A percentile compares a stretch with the other conserved stretches of the same genome.
phyloP scores from a whole-genome alignment of 2,113 vertebrate species.

The Uria aalge region DNA sequence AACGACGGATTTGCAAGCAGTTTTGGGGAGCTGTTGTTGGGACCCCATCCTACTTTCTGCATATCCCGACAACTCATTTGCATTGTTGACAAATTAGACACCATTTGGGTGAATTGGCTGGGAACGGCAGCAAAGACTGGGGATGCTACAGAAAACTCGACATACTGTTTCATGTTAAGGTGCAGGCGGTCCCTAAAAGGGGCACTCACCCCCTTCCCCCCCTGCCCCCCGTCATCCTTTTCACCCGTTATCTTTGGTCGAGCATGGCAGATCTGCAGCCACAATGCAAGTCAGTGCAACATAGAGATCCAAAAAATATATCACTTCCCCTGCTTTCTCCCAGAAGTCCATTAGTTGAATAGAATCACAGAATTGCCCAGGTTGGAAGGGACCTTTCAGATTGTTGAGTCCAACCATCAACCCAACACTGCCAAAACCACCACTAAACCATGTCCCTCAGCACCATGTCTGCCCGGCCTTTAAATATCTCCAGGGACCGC shows the following conservation, averaged over 20 bases:
- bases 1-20: background rate
- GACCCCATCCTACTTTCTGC: background rate
- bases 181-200: background rate
- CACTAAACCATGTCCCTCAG: background rate
- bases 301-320: background rate
- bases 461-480: background rate
- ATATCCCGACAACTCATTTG: background rate
- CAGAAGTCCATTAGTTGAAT: background rate
- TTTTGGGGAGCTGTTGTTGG: background rate
- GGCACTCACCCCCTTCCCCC: no score
- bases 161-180: background rate
- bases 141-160: background rate
- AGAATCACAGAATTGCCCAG: background rate
- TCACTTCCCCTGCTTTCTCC: background rate
- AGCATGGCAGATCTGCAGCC: background rate
- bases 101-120: background rate
- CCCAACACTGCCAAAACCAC: background rate
- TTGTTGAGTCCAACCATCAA: background rate
- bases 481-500: background rate
- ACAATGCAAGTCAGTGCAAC: background rate
- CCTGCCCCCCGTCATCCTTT: background rate
- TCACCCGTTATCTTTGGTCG: rapidly evolving
- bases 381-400: background rate
- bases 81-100: background rate
- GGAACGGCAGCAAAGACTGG: rapidly evolving